phyloP scores from a whole-genome alignment of 2,888 invertebrate genomes.

The Aleiodes leptofemur region DNA sequence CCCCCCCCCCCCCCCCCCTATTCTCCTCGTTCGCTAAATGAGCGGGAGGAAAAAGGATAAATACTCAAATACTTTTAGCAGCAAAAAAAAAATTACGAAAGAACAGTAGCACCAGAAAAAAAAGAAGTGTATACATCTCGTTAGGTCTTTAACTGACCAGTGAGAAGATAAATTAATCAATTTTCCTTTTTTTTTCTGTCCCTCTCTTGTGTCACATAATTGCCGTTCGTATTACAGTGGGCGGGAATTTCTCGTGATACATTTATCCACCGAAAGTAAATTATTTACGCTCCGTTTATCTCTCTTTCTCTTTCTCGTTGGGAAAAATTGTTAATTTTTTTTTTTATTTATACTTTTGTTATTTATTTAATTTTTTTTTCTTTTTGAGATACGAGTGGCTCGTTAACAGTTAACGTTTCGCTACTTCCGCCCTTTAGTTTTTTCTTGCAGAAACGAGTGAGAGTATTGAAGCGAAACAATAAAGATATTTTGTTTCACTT shows the following conservation, averaged over 20 bases:
- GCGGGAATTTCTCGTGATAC: constrained; percentile 40
- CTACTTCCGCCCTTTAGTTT: neutral
- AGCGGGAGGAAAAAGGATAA: constrained; percentile 27
- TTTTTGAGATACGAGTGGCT: neutral
- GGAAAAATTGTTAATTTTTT: neutral
- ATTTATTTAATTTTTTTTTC: neutral
- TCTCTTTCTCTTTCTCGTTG: constrained; percentile 1
- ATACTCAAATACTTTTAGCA: neutral
- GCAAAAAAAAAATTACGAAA: constrained; percentile 2
- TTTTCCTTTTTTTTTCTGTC: constrained; percentile 42
- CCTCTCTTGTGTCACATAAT: constrained; percentile 29
- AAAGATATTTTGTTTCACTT: neutral
- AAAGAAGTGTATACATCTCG: constrained; percentile 43
- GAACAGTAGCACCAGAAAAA: constrained; percentile 15
- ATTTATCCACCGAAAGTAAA: constrained; percentile 49
- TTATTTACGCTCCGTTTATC: constrained; percentile 38
- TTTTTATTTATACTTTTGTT: neutral
- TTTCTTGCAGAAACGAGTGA: too few relatives aligned
- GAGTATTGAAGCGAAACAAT: neutral
- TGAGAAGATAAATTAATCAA: constrained; percentile 50
- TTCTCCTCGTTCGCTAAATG: neutral
- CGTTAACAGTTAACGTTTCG: constrained; percentile 35
- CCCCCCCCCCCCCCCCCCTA: neutral
- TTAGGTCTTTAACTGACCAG: constrained; percentile 48
- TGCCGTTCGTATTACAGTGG: constrained; percentile 39